Evolutionary conservation across 2,888 invertebrate species (phyloP).

Genomic region (Amphipyra tragopoginis): DNA sequence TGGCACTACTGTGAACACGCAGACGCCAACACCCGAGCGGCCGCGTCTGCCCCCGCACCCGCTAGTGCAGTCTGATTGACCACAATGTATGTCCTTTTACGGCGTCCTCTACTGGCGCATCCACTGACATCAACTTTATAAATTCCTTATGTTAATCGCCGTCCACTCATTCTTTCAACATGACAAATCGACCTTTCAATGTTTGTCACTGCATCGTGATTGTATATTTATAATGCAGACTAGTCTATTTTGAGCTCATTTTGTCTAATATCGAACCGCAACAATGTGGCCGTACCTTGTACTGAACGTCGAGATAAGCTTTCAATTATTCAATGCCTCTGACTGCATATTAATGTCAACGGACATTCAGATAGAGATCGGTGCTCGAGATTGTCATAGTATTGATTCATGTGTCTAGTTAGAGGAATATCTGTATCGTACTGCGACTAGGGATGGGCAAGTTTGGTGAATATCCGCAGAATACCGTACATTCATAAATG

Average conservation of each 20-base stretch:
- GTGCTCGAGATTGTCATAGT: constrained; percentile 48
- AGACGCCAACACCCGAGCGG: no score
- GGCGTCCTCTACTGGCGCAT: no score
- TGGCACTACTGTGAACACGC: no score
- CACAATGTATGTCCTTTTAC: no score
- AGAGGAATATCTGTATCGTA: constrained; percentile 31
- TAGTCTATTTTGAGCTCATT: not conserved
- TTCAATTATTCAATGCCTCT: constrained; percentile 65
- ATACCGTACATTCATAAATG: not conserved
- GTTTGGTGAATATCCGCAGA: not conserved
- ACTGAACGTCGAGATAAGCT: constrained; percentile 58
- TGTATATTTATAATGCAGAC: no score
- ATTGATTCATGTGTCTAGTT: constrained; percentile 53
- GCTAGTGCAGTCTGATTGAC: no score
- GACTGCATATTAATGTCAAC: constrained; percentile 61
- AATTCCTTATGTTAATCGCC: no score
- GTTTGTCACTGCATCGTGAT: no score
- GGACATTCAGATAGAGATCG: constrained; percentile 53
- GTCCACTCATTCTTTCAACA: no score
- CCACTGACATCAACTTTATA: no score
- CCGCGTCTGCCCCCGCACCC: no score
- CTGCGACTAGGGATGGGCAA: constrained; percentile 25
- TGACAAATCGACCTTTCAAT: no score
- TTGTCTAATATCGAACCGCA: constrained; percentile 13
- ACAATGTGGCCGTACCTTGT: constrained; percentile 31